Evolutionary conservation across 1,140 invertebrate species (phyloP).

Genomic region (Cephus cinctus): DNA sequence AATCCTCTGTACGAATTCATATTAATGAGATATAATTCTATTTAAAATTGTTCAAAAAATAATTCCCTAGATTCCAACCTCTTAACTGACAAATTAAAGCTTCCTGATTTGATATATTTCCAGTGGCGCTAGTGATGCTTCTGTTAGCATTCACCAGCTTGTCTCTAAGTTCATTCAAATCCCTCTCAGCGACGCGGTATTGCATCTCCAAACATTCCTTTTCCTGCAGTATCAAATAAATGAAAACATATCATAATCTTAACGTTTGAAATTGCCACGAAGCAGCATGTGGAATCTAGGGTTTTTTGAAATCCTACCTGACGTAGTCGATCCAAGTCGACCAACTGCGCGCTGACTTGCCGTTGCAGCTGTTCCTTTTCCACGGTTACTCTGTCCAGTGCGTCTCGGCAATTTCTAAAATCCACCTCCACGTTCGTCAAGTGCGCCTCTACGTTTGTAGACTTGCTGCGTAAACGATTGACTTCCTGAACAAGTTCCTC

Average conservation of each 20-base stretch:
- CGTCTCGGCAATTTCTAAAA: constrained; percentile 64
- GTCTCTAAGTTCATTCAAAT: constrained; percentile 65
- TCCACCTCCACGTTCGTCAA: constrained; percentile 66
- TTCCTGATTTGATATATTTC: constrained; percentile 68
- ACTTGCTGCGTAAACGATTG: constrained; percentile 53
- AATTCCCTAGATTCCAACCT: no score
- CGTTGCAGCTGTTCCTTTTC: constrained; percentile 72
- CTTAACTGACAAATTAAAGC: constrained; percentile 65
- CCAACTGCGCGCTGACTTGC: constrained; percentile 63
- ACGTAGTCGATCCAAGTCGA: constrained; percentile 67
- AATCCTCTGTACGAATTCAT: constrained; percentile 69
- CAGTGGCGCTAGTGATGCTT: constrained; percentile 65
- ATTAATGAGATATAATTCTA: no score
- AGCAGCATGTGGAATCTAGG: no score
- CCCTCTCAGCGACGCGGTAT: constrained; percentile 64
- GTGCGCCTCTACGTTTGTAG: constrained; percentile 61
- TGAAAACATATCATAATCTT: no score
- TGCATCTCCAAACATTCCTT: constrained; percentile 69
- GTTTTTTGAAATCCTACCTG: constrained; percentile 37
- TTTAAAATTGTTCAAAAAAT: no score
- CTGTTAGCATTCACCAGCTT: constrained; percentile 64
- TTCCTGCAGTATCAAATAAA: constrained; percentile 53
- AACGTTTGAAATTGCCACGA: no score
- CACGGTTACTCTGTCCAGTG: constrained; percentile 61
- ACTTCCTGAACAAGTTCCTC: constrained; percentile 71